A percentile compares a stretch with the other conserved stretches of the same genome.
Conservation (phyloP, 2,113 vertebrate genomes). For the Tachycineta bicolor region DNA sequence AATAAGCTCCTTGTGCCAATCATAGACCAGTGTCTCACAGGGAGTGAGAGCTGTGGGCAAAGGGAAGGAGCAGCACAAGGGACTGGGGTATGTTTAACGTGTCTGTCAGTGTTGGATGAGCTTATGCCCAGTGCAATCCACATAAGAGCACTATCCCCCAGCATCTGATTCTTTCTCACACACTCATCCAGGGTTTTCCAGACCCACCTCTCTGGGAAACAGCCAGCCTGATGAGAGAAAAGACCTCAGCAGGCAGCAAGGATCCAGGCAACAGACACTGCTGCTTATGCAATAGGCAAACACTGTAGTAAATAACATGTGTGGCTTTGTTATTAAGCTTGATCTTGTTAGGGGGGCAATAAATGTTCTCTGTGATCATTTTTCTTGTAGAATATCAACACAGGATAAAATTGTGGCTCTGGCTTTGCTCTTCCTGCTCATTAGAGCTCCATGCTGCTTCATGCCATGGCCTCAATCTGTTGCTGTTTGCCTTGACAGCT, state of each 20-base stretch:
- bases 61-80: not conserved
- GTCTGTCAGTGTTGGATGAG: not conserved
- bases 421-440: constrained; percentile 50
- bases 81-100: not conserved
- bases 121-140: not conserved
- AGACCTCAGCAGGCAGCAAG: not conserved
- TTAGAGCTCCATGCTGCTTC: constrained; percentile 32
- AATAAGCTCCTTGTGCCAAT: not conserved
- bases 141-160: not conserved
- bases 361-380: constrained; percentile 60
- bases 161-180: not conserved
- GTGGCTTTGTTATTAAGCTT: constrained; percentile 47
- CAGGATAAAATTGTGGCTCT: constrained; percentile 54
- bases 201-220: not conserved
- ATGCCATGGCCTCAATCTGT: constrained; percentile 49
- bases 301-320: constrained; percentile 48
- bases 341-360: constrained; percentile 38
- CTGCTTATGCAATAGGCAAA: constrained; percentile 40
- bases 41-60: not conserved
- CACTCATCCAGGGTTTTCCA: not conserved
- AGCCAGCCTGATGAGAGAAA: not conserved
- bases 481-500: constrained; percentile 53
- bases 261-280: constrained; percentile 11
- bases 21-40: not conserved
- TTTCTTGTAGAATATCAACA: constrained; percentile 60